These are phyloP conservation scores for Drosophila biarmipes DNA, from an alignment of 1,140 invertebrate genomes.

Conservation along the genomic window DNA sequence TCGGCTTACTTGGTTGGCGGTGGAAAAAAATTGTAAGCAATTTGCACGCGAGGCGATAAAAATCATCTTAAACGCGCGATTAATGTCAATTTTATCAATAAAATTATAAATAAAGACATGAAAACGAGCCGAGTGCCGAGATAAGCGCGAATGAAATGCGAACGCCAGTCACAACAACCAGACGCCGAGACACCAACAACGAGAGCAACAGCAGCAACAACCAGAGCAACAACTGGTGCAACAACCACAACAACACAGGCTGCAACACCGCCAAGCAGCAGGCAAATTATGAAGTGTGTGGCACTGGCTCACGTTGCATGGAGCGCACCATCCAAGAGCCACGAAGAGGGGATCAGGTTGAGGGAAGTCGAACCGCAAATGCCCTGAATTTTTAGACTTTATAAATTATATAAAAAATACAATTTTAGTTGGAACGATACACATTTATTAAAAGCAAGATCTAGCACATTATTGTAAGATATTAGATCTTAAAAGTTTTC, in stretches of 20 bases:
- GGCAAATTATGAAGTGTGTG: slow-evolving; percentile 80
- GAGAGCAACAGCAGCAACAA: slow-evolving; percentile 12
- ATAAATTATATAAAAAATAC: no score
- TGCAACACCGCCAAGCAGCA: slow-evolving; percentile 45
- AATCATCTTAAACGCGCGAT: slow-evolving; percentile 83
- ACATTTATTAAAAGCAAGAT: no score
- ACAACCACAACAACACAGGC: slow-evolving; percentile 7
- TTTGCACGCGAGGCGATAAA: slow-evolving; percentile 82
- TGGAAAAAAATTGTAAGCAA: slow-evolving; percentile 75
- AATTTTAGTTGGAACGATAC: no score
- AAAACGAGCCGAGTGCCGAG: slow-evolving; percentile 76
- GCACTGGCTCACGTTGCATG: slow-evolving; percentile 76
- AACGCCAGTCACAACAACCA: slow-evolving; percentile 67
- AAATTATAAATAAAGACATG: slow-evolving; percentile 84
- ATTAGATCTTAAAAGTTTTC: no score
- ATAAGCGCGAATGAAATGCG: slow-evolving; percentile 76
- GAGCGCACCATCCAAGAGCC: slow-evolving; percentile 12
- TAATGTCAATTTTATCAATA: slow-evolving; percentile 84
- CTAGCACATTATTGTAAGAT: no score
- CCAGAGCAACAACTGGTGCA: slow-evolving; percentile 32
- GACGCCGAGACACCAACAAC: slow-evolving; percentile 24
- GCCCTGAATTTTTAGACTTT: background rate
- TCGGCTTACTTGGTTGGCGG: slow-evolving; percentile 9
- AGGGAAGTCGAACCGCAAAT: background rate
- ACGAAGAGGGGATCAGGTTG: background rate